Percentiles rank a stretch among this genome's conserved stretches.
These are phyloP conservation scores for Sminthurides bifidus DNA, from an alignment of 1,140 invertebrate species.

Conservation along the genomic window DNA sequence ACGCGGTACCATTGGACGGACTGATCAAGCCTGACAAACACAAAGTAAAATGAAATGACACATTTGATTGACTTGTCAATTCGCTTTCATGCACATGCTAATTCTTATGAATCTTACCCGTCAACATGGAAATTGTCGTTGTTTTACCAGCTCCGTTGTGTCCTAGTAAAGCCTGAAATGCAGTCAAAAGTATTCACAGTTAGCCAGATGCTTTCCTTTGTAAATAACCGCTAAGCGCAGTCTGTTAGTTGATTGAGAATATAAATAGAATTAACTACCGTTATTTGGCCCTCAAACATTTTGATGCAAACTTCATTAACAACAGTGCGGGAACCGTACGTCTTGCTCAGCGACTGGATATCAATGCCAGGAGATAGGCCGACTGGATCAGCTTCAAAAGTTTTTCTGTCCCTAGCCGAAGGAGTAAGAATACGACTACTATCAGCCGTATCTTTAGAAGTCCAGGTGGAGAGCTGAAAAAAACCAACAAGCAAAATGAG, in stretches of 20 bases:
- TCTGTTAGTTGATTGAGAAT: slow-evolving; percentile 36
- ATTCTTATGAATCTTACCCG: slow-evolving; percentile 12
- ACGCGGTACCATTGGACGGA: slow-evolving; percentile 51
- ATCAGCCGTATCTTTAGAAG: background rate
- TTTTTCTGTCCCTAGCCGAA: no score
- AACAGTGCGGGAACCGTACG: slow-evolving; percentile 29
- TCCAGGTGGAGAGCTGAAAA: slow-evolving; percentile 10
- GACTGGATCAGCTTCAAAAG: slow-evolving; percentile 18
- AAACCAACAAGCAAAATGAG: no score
- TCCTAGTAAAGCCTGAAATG: slow-evolving; percentile 2
- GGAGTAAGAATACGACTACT: no score
- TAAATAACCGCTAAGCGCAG: no score
- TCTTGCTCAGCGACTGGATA: slow-evolving; percentile 17
- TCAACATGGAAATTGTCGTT: slow-evolving; percentile 36
- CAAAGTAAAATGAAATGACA: background rate
- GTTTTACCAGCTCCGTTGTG: slow-evolving; percentile 44
- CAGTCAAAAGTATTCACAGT: slow-evolving; percentile 37
- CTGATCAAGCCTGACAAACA: slow-evolving; percentile 49
- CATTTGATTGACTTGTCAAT: background rate
- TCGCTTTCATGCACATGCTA: background rate
- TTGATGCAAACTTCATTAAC: slow-evolving; percentile 44
- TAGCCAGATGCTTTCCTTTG: no score
- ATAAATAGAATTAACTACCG: slow-evolving; percentile 42
- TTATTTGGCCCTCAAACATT: slow-evolving; percentile 47
- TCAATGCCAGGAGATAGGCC: slow-evolving; percentile 10